Base-by-base conservation (phyloP, 1,140 invertebrate species). In the Chironomus striatipennis region DNA sequence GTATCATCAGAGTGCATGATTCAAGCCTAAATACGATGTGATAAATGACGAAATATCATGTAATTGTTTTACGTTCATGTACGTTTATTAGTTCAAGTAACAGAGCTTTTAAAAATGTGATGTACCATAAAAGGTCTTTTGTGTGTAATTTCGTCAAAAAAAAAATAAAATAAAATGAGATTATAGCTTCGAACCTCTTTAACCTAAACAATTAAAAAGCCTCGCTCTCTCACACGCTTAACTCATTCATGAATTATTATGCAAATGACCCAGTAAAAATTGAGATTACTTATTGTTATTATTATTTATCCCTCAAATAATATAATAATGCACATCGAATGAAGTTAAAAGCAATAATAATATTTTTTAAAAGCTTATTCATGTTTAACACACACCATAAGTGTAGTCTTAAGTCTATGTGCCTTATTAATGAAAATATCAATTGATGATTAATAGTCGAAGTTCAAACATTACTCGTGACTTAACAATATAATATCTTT, bases 341-440 rank as follows among this genome's bases (percentile, higher is more conserved):
- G 24, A 34, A 34, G 24, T n/a, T n/a, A n/a, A n/a, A n/a, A n/a
- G n/a, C n/a, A n/a, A n/a, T 2, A 57, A n/a, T n/a, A 57, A n/a
- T n/a, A 57, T 5, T 15, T 57, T n/a, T 70, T 70, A 70, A 70
- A 17, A 70, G 65, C 65, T 70, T 70, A 70, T 70, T 70, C 65
- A 70, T 70, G 17, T 70, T 70, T 70, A 20, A 17, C 65, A 18
- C 65, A 34, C 24, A 34, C 24, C 24, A 70, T 20, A 70, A 70
- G 17, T 70, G 17, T 70, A 20, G 24, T 1, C 24, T 34, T 34
- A 34, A 34, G 24, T 34, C 24, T 34, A 34, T 34, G 24, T 12
- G 18, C 17, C 20, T n/a, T 18, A 77, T 74, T 74, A 34, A 74
- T 74, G 73, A 43, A 47, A 43, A 57, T 57, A 57, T 47, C 43